These are phyloP conservation scores for Enteromius paludinosus DNA, from an alignment of 2,797 vertebrate genomes.

Conservation along the genomic window DNA sequence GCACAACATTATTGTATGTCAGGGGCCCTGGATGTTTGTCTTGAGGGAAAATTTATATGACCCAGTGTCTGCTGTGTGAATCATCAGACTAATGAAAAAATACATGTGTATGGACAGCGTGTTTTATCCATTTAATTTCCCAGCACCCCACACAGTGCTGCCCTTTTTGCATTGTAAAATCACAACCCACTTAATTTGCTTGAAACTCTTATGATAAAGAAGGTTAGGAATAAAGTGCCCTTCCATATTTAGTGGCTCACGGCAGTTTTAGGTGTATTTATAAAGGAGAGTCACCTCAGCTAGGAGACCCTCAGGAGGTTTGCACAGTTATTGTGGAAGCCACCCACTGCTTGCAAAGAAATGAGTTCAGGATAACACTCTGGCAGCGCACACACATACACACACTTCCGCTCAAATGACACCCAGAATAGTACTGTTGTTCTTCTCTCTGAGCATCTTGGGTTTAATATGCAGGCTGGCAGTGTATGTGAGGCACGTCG, in stretches of 20 bases:
- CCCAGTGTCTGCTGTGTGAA: background rate
- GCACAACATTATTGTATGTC: background rate
- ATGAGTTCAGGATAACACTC: slow-evolving; percentile 29
- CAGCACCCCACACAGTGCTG: slow-evolving; percentile 25
- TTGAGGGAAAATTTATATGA: background rate
- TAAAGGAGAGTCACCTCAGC: slow-evolving; percentile 13
- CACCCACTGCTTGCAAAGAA: slow-evolving; percentile 34
- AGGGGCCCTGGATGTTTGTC: background rate
- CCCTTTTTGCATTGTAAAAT: slow-evolving; percentile 29
- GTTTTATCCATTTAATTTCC: slow-evolving; percentile 26
- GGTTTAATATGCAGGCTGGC: slow-evolving; percentile 35
- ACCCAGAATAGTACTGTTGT: slow-evolving; percentile 31
- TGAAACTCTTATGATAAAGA: background rate
- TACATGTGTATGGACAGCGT: background rate
- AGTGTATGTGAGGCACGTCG: background rate
- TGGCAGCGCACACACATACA: slow-evolving; percentile 36
- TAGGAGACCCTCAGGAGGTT: slow-evolving; percentile 45
- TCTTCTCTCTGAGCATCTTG: slow-evolving; percentile 46
- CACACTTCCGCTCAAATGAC: slow-evolving; percentile 20
- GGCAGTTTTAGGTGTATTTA: slow-evolving; percentile 34
- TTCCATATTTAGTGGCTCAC: slow-evolving; percentile 1
- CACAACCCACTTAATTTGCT: slow-evolving; percentile 18
- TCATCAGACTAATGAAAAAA: slow-evolving; percentile 1
- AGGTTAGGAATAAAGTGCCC: background rate
- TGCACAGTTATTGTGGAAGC: slow-evolving; percentile 48